Base-by-base conservation (phyloP, 2,888 invertebrate species). In the Harpagoxenus sublaevis region DNA sequence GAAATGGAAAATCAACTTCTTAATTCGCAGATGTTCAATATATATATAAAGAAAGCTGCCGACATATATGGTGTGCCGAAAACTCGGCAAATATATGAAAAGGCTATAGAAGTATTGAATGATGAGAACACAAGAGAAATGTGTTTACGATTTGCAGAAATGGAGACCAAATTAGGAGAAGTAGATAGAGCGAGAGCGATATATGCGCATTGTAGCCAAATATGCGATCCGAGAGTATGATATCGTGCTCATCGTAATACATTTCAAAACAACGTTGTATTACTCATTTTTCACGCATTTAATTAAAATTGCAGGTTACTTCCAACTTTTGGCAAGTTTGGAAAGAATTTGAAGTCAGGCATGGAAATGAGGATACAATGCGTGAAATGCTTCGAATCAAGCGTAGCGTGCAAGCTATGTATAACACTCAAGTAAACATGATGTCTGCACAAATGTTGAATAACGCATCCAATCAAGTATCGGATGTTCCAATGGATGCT, bases 291-390 rank as follows among this genome's bases (percentile, higher is more conserved):
- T 39, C 0, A 71, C n/a, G 2, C 12, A 42, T 78, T 39, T 48
- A 23, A 68, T 60, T 68, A 4, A 70, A 51, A 77, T 73, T 10
- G 5, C 42, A 85, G 85, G 85, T 83, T n/a, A 74, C 84, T 1
- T 83, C 85, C 5, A 85, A 83, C 3, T 85, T 85, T 39, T 83
- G 85, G 83, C 71, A 78, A 78, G 51, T 78, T 68, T 78, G 77
- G 77, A 81, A 99, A 95, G 99, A 99, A 93, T 99, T 99, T 96
- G 99, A 99, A 96, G 98, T 99, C 28, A 97, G 98, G 70, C 99
- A 99, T 95, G 99, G 99, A 23, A 99, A 99, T 95, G 99, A 99
- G 95, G 99, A 99, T 94, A 99, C 99, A 0, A 99, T 99, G 97
- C 96, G 99, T 66, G 99, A 99, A 96, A 99, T 99, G 99, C 96